These are phyloP conservation scores for Deroplatys truncata DNA, from an alignment of 2,888 invertebrate species.

Conservation along the genomic window DNA sequence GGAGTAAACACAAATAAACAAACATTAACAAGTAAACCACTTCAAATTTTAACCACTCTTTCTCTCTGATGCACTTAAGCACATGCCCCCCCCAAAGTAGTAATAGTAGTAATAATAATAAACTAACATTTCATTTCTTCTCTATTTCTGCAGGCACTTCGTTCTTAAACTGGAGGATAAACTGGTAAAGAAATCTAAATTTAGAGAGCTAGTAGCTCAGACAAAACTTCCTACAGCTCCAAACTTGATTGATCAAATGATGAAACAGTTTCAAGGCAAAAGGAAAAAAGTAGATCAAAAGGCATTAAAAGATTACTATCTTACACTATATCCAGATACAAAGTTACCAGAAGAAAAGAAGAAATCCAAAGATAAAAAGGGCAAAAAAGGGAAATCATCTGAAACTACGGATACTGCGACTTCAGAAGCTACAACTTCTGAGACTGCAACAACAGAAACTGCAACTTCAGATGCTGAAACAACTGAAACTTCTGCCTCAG, in stretches of 20 bases:
- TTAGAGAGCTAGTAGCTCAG: background rate
- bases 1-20: too few relatives aligned
- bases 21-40: too few relatives aligned
- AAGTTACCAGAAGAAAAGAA: conserved; percentile 38
- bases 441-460: background rate
- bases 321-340: conserved; percentile 46
- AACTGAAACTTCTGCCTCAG: background rate
- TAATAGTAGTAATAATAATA: too few relatives aligned
- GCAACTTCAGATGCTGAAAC: background rate
- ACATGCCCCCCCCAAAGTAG: too few relatives aligned
- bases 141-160: background rate
- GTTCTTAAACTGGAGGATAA: background rate
- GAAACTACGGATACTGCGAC: background rate
- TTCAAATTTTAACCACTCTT: too few relatives aligned
- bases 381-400: background rate
- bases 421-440: background rate
- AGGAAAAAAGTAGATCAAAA: conserved; percentile 38
- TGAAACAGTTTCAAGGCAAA: conserved; percentile 41
- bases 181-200: background rate
- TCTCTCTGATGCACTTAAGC: too few relatives aligned
- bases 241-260: conserved; percentile 35
- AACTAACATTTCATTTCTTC: background rate
- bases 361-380: conserved; percentile 29
- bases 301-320: conserved; percentile 44
- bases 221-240: background rate